Percentiles rank a stretch among this genome's conserved stretches.
phyloP scores from a whole-genome alignment of 2,113 vertebrate species.

The Syrrhaptes paradoxus region DNA sequence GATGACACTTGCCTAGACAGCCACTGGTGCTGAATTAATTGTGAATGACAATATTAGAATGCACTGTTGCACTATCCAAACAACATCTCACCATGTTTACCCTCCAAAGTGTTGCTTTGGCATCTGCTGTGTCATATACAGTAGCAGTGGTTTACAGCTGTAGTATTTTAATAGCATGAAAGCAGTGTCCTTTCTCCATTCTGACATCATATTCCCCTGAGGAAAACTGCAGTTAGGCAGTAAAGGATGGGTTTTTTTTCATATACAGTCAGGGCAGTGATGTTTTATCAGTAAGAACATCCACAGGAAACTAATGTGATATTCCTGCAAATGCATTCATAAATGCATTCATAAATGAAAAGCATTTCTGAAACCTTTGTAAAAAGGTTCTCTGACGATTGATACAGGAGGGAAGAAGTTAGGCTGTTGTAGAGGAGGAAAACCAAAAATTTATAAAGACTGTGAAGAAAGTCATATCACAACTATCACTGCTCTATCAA shows the following conservation, averaged over 20 bases:
- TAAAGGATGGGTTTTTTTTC: not conserved
- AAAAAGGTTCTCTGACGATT: not conserved
- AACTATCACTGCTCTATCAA: not conserved
- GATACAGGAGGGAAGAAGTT: not conserved
- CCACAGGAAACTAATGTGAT: not conserved
- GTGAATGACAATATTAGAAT: not conserved
- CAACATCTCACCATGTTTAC: not conserved
- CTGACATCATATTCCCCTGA: not conserved
- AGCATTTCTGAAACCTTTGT: not conserved
- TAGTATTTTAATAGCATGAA: not conserved
- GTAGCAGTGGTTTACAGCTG: not conserved
- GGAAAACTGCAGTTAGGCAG: not conserved
- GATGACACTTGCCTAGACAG: conserved; percentile 10
- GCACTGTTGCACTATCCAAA: not conserved
- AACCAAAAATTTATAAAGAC: not conserved
- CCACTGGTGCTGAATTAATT: conserved; percentile 9
- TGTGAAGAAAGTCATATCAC: not conserved
- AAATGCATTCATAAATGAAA: not conserved
- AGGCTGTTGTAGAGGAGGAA: not conserved
- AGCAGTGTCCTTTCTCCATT: not conserved
- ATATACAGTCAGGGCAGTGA: not conserved
- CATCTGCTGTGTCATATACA: not conserved
- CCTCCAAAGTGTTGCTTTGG: not conserved
- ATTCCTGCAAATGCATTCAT: not conserved
- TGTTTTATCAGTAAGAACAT: not conserved